phyloP scores from a whole-genome alignment of 1,140 invertebrate genomes.

The Polypedilum pembai region DNA sequence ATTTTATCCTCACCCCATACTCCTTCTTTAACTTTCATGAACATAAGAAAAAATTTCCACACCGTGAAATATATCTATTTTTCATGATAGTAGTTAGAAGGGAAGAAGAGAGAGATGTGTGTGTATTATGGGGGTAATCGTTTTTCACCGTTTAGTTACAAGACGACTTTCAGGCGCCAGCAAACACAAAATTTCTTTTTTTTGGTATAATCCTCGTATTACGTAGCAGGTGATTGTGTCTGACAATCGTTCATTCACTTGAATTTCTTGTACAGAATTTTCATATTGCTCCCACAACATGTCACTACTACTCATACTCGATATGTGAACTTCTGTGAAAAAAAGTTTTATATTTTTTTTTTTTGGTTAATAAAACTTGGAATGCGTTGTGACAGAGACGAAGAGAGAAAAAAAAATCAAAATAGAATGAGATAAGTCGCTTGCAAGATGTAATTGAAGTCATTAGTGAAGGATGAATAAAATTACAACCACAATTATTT shows the following conservation, averaged over 20 bases:
- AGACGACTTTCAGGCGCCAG: conserved; percentile 24
- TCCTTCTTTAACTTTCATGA: no score
- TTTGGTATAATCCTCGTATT: not conserved
- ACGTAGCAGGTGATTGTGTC: not conserved
- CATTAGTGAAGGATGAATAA: not conserved
- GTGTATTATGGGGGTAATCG: conserved; percentile 23
- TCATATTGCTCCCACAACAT: not conserved
- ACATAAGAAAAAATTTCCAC: not conserved
- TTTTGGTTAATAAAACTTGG: conserved; percentile 25
- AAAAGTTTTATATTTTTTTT: conserved; percentile 19
- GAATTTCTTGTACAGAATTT: conserved; percentile 1
- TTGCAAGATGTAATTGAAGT: not conserved
- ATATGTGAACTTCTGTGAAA: not conserved
- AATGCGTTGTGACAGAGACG: not conserved
- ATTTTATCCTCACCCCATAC: no score
- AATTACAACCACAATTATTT: not conserved
- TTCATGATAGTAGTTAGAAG: conserved; percentile 21
- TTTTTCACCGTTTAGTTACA: conserved; percentile 28
- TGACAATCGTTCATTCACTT: not conserved
- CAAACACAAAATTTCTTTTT: not conserved
- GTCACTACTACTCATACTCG: not conserved
- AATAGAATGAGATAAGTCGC: not conserved
- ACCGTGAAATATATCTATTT: conserved; percentile 28
- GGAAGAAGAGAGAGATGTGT: not conserved
- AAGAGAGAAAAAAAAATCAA: not conserved